phyloP scores from a whole-genome alignment of 2,797 vertebrate genomes.

The Syngnathus acus region DNA sequence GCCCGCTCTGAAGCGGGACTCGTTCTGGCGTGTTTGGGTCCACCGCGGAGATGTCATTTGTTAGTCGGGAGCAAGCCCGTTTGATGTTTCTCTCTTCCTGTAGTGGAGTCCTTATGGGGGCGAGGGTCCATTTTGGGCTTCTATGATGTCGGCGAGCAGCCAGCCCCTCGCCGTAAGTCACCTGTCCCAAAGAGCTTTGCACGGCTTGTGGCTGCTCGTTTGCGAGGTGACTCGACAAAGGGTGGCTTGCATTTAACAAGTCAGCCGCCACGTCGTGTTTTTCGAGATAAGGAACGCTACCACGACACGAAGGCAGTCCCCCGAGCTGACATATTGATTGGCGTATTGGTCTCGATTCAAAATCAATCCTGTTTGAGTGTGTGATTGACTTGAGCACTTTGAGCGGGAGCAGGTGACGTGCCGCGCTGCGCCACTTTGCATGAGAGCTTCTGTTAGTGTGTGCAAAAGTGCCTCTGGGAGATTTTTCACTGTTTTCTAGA shows the following conservation, averaged over 20 bases:
- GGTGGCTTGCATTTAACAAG: slow-evolving; percentile 15
- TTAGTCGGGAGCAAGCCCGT: slow-evolving; percentile 29
- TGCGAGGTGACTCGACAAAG: slow-evolving; percentile 31
- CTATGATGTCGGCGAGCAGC: slow-evolving; percentile 65
- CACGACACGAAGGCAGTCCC: slow-evolving; percentile 21
- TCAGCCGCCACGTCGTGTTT: background rate
- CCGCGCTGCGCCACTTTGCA: slow-evolving; percentile 15
- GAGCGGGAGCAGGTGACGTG: slow-evolving; percentile 7
- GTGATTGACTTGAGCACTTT: slow-evolving; percentile 4
- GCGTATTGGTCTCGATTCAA: slow-evolving; percentile 28
- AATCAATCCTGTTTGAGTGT: slow-evolving; percentile 20
- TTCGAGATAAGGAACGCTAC: background rate
- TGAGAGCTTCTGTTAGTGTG: slow-evolving; percentile 1
- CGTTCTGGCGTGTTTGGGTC: slow-evolving; percentile 4
- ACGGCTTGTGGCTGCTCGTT: slow-evolving; percentile 69
- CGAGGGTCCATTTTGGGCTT: slow-evolving; percentile 70
- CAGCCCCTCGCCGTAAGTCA: slow-evolving; percentile 69
- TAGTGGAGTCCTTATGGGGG: slow-evolving; percentile 71
- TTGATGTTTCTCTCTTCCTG: slow-evolving; percentile 57
- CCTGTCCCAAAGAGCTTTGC: slow-evolving; percentile 66
- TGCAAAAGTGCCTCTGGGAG: background rate
- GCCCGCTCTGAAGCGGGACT: background rate
- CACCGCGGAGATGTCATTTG: background rate
- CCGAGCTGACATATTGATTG: slow-evolving; percentile 20
- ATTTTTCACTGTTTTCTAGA: too few relatives aligned